Conservation (phyloP, 2,797 vertebrate species). For the Molossus molossus region DNA sequence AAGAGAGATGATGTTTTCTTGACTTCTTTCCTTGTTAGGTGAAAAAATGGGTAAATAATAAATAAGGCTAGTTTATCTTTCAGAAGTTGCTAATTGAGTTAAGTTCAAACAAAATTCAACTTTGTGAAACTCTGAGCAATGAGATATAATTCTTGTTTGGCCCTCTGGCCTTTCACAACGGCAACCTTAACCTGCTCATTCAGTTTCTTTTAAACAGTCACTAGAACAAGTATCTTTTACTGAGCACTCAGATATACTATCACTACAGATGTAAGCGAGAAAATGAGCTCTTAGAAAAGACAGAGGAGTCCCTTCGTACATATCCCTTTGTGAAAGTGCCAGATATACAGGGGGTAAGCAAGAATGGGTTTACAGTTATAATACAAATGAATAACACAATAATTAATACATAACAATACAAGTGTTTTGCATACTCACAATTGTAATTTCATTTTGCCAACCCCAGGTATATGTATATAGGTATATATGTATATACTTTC, state of each 20-base stretch:
- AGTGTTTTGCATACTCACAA: too few species aligned
- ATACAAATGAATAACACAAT: too few species aligned
- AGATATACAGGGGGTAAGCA: background rate
- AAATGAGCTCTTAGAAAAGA: background rate
- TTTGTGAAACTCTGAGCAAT: background rate
- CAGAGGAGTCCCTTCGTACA: background rate
- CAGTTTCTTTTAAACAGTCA: background rate
- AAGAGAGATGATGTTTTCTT: background rate
- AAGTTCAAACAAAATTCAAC: conserved; percentile 18
- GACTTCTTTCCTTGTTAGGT: background rate
- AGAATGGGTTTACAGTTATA: too few species aligned
- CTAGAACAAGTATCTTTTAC: background rate
- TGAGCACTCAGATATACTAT: background rate
- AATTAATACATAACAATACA: too few species aligned
- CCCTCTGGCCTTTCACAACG: background rate
- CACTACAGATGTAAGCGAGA: background rate
- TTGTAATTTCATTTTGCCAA: too few species aligned
- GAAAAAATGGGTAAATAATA: conserved; percentile 15
- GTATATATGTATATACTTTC: background rate
- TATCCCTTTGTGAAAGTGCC: background rate
- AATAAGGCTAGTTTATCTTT: background rate
- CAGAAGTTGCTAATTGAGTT: background rate
- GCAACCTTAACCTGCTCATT: background rate
- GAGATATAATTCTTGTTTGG: background rate
- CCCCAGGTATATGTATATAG: too few species aligned